phyloP scores from a whole-genome alignment of 2,113 vertebrate species.

The Otus sunia region DNA sequence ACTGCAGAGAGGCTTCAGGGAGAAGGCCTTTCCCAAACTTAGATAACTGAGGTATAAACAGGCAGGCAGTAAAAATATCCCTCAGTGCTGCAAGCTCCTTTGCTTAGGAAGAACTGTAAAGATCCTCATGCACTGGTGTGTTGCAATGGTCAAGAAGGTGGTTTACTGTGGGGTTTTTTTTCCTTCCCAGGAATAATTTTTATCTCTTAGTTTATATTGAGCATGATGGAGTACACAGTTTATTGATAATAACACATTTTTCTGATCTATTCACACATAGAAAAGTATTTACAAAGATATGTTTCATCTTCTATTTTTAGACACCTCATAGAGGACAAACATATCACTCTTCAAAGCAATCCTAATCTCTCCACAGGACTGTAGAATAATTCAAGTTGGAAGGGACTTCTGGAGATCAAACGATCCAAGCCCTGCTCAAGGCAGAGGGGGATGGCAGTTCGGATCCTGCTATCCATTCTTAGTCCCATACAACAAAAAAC shows the following conservation, averaged over 20 bases:
- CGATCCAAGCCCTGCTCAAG: not conserved
- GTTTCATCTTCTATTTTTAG: not conserved
- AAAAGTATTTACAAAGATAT: not conserved
- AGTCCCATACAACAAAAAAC: not conserved
- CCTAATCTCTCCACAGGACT: not conserved
- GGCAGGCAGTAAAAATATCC: not conserved
- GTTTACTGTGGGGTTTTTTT: not conserved
- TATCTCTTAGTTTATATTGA: not conserved
- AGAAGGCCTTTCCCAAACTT: not conserved
- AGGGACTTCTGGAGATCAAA: not conserved
- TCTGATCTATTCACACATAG: not conserved
- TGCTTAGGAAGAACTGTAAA: not conserved
- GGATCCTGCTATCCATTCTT: not conserved
- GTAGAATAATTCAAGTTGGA: not conserved
- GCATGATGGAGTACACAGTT: not conserved
- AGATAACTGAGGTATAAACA: not conserved
- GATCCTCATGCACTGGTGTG: rapidly evolving
- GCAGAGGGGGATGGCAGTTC: not conserved
- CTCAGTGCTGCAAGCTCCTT: not conserved
- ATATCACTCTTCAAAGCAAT: not conserved
- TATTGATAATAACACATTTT: not conserved
- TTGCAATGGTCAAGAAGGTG: not conserved
- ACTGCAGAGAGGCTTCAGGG: not conserved
- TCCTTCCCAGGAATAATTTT: not conserved
- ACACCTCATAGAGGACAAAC: not conserved